Percentiles rank a stretch among this genome's conserved stretches.
Conservation (phyloP, 2,113 vertebrate species). For the Coptodon rendalli region DNA sequence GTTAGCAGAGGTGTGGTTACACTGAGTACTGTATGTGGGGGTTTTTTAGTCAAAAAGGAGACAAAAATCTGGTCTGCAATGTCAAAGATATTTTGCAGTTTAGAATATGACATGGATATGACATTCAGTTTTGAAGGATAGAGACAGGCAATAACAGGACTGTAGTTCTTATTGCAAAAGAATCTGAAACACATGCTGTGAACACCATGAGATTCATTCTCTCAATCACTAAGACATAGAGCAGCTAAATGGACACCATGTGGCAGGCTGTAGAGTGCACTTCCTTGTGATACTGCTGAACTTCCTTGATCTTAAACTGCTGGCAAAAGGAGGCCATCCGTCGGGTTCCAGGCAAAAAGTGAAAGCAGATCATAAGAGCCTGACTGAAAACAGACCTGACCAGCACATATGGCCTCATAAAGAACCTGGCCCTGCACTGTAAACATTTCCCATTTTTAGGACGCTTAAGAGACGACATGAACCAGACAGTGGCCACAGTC, state of each 20-base stretch:
- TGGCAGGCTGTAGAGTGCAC: slow-evolving; percentile 15
- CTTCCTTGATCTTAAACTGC: slow-evolving; percentile 23
- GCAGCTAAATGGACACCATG: slow-evolving; percentile 29
- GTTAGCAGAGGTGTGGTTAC: background rate
- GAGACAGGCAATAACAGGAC: background rate
- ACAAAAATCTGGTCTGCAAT: background rate
- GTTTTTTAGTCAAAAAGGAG: background rate
- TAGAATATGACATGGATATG: background rate
- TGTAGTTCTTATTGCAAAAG: background rate
- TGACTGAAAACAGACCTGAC: slow-evolving; percentile 61
- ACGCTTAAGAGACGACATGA: slow-evolving; percentile 12
- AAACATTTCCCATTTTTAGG: slow-evolving; percentile 56
- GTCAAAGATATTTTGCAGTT: background rate
- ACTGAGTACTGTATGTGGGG: background rate
- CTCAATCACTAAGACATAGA: background rate
- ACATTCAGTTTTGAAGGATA: background rate
- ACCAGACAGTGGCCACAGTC: slow-evolving; percentile 12
- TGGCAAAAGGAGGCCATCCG: slow-evolving; percentile 12
- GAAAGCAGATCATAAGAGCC: slow-evolving; percentile 42
- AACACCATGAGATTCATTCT: background rate
- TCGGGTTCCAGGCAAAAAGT: slow-evolving; percentile 38
- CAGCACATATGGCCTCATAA: slow-evolving; percentile 19
- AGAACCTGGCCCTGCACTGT: slow-evolving; percentile 25
- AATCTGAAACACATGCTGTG: background rate
- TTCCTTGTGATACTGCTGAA: slow-evolving; percentile 10